Evolutionary conservation across 2,888 invertebrate genomes (phyloP).

Genomic region (Pollenia labialis): DNA sequence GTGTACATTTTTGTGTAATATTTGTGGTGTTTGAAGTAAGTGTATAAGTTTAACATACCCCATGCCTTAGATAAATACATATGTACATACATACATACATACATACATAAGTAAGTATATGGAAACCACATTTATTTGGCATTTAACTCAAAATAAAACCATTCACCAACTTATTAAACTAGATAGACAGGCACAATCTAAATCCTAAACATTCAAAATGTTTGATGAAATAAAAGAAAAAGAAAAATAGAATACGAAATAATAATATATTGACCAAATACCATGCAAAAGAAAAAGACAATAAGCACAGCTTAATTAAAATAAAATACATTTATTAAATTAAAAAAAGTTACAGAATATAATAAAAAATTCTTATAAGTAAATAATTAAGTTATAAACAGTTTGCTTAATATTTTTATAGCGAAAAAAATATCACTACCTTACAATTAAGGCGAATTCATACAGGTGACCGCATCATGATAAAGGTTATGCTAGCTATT

Average conservation of each 20-base stretch:
- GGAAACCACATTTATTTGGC: slow-evolving; percentile 36
- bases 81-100: background rate
- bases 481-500: too few species aligned
- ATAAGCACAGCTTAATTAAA: slow-evolving; percentile 20
- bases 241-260: background rate
- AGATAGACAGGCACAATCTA: slow-evolving; percentile 43
- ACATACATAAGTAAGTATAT: background rate
- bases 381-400: slow-evolving; percentile 1
- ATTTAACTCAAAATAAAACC: slow-evolving; percentile 5
- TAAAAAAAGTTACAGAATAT: slow-evolving; percentile 29
- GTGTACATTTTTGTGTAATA: slow-evolving; percentile 45
- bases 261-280: slow-evolving; percentile 26
- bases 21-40: slow-evolving; percentile 29
- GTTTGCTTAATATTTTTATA: slow-evolving; percentile 4
- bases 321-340: slow-evolving; percentile 46
- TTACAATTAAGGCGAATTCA: too few species aligned
- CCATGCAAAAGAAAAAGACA: slow-evolving; percentile 48
- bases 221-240: slow-evolving; percentile 13
- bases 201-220: slow-evolving; percentile 43
- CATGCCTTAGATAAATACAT: slow-evolving; percentile 53
- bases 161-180: slow-evolving; percentile 37
- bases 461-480: too few species aligned
- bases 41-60: slow-evolving; percentile 69
- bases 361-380: slow-evolving; percentile 13
- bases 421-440: background rate